phyloP scores from a whole-genome alignment of 2,113 vertebrate genomes.

The Lethenteron camtschaticum region DNA sequence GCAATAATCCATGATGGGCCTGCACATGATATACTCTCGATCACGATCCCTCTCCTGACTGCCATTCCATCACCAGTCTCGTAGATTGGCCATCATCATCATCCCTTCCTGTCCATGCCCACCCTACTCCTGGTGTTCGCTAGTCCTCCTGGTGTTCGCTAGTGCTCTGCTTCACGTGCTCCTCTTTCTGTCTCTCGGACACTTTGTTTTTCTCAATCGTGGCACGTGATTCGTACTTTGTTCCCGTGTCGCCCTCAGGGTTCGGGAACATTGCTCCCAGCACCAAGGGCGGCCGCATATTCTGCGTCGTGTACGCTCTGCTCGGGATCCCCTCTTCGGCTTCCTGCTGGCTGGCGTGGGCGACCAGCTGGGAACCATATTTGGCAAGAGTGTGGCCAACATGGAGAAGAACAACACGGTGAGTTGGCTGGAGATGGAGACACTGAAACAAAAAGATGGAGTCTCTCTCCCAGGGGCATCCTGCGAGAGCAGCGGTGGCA shows the following conservation, averaged over 20 bases:
- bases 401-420: neutral
- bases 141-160: too few relatives aligned
- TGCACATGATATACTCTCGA: too few relatives aligned
- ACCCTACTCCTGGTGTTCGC: too few relatives aligned
- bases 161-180: neutral
- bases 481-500: too few relatives aligned
- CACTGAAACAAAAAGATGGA: too few relatives aligned
- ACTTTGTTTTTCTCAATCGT: neutral
- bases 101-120: too few relatives aligned
- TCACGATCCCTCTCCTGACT: too few relatives aligned
- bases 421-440: neutral
- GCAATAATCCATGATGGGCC: too few relatives aligned
- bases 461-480: too few relatives aligned
- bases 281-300: conserved; percentile 83
- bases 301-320: conserved; percentile 93
- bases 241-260: conserved; percentile 28
- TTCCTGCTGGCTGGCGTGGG: conserved; percentile 91
- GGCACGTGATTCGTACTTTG: neutral
- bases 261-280: conserved; percentile 95
- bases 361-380: conserved; percentile 88
- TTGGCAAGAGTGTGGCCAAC: conserved; percentile 80
- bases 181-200: neutral
- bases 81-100: too few relatives aligned
- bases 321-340: conserved; percentile 85
- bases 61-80: too few relatives aligned